Evolutionary conservation across 2,888 invertebrate genomes (phyloP).

Genomic region (Choreutis nemorana): DNA sequence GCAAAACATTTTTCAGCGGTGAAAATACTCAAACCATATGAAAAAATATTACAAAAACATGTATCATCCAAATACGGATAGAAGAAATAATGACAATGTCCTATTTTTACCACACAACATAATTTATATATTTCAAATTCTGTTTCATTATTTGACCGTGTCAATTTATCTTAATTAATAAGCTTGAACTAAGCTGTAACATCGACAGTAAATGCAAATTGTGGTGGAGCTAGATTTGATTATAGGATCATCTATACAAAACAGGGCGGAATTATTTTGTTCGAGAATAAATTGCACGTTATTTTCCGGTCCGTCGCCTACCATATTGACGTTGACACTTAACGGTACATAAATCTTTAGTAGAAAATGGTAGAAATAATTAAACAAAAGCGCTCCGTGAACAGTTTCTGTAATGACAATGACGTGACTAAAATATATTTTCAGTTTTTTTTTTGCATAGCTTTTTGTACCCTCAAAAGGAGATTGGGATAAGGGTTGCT

Average conservation of each 20-base stretch:
- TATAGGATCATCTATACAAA: constrained; percentile 15
- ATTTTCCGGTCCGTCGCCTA: constrained; percentile 46
- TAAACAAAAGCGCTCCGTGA: constrained; percentile 1
- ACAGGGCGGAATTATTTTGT: constrained; percentile 13
- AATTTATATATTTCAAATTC: too few relatives aligned
- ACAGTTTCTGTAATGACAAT: constrained; percentile 5
- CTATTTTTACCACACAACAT: too few relatives aligned
- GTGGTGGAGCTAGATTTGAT: background rate
- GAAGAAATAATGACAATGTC: too few relatives aligned
- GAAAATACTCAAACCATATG: too few relatives aligned
- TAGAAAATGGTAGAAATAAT: constrained; percentile 3
- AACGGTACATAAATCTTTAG: constrained; percentile 7
- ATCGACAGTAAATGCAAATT: too few relatives aligned
- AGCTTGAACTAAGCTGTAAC: too few relatives aligned
- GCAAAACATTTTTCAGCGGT: too few relatives aligned
- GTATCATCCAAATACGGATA: too few relatives aligned
- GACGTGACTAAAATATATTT: constrained; percentile 1
- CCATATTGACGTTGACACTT: constrained; percentile 36
- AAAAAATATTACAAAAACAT: too few relatives aligned
- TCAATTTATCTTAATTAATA: too few relatives aligned
- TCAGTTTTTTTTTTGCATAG: constrained; percentile 3
- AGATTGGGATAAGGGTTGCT: too few relatives aligned
- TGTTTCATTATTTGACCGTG: too few relatives aligned
- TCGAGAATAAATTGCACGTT: constrained; percentile 43
- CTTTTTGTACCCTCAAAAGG: constrained; percentile 8